Evolutionary conservation across 35 echinoderm and acorn worm species (phyloP).

Genomic region (Apostichopus japonicus): DNA sequence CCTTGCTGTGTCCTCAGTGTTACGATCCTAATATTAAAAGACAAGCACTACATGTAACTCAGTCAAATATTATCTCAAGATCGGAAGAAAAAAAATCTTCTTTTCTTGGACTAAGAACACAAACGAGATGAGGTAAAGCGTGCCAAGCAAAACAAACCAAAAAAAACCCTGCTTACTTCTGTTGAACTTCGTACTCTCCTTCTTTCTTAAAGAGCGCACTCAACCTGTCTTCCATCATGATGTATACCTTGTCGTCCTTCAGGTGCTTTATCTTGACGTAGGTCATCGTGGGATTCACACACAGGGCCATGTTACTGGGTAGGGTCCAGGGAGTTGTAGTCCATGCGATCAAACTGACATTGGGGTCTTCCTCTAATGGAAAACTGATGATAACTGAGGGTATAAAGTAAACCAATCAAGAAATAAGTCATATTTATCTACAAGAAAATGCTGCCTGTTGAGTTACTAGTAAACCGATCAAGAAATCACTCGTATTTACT

Average conservation of each 20-base stretch:
- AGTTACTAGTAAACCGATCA: no score
- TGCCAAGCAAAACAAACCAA: no score
- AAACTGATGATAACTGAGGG: slow-evolving; percentile 91
- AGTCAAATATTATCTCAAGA: no score
- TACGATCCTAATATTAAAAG: no score
- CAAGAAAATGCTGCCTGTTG: no score
- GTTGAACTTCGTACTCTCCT: slow-evolving; percentile 48
- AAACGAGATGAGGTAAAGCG: no score
- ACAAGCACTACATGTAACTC: no score
- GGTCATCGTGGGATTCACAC: slow-evolving; percentile 81
- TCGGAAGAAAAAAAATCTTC: no score
- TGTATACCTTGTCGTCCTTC: slow-evolving; percentile 92
- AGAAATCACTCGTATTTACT: no score
- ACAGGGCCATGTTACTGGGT: slow-evolving; percentile 97
- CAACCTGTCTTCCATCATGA: slow-evolving; percentile 95
- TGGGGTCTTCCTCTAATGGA: slow-evolving; percentile 91
- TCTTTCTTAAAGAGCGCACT: slow-evolving; percentile 92
- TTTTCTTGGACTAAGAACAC: no score
- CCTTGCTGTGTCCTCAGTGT: no score
- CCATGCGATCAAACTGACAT: slow-evolving; percentile 92
- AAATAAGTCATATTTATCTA: no score
- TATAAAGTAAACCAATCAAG: not conserved
- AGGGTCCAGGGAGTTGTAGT: slow-evolving; percentile 98
- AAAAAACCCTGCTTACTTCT: slow-evolving; percentile 15
- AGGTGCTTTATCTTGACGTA: slow-evolving; percentile 91